Conservation (phyloP, 2,797 vertebrate genomes). For the Petrocephalus schoutedeni region DNA sequence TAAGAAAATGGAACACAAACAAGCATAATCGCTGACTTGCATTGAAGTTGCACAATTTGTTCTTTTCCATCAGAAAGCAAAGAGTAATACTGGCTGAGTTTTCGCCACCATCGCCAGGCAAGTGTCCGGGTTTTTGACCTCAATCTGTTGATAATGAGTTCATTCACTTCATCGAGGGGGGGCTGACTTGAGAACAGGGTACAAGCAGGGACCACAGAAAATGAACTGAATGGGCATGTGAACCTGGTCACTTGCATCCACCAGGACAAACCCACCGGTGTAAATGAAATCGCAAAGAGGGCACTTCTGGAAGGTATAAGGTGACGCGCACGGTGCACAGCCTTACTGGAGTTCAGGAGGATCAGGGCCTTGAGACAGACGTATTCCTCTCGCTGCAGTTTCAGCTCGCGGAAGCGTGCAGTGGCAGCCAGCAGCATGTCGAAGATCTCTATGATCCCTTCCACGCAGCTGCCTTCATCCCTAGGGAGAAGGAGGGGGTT, state of each 20-base stretch:
- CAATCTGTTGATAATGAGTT: constrained; percentile 24
- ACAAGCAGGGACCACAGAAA: not conserved
- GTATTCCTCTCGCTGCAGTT: constrained; percentile 90
- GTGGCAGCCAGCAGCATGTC: constrained; percentile 94
- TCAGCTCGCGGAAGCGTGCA: constrained; percentile 86
- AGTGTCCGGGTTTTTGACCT: not conserved
- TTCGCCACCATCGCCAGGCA: not conserved
- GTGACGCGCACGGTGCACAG: not conserved
- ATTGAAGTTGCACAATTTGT: constrained; percentile 44
- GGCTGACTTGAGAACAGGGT: not conserved
- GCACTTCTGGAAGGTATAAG: not conserved
- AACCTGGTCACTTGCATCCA: not conserved
- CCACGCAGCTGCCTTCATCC: constrained; percentile 92
- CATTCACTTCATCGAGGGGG: constrained; percentile 20
- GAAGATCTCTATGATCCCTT: constrained; percentile 96
- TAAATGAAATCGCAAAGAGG: not conserved
- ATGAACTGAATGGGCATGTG: not conserved
- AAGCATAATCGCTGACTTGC: constrained; percentile 11
- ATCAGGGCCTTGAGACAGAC: constrained; percentile 97
- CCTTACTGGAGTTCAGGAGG: constrained; percentile 93
- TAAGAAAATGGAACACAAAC: constrained; percentile 6
- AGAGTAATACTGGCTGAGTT: not conserved
- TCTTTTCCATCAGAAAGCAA: constrained; percentile 18
- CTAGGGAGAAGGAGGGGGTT: constrained; percentile 47
- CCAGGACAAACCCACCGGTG: not conserved